A percentile compares a stretch with the other conserved stretches of the same genome.
phyloP scores from a whole-genome alignment of 2,888 invertebrate genomes.

The Isoperla grammatica region DNA sequence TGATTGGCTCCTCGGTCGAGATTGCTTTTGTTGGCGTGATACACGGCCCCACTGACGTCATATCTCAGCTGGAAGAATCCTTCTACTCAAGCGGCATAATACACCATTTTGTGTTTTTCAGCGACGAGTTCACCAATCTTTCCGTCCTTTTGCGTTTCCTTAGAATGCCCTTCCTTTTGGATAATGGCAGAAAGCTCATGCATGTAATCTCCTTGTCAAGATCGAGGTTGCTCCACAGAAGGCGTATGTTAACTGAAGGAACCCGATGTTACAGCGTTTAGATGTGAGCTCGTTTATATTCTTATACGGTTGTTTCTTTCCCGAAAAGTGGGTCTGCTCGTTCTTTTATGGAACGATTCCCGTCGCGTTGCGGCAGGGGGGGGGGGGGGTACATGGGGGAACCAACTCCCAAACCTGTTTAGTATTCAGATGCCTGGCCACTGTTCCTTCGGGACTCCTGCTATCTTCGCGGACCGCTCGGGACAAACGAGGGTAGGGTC shows the following conservation, averaged over 20 bases:
- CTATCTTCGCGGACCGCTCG: constrained; percentile 16
- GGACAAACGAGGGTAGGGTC: constrained; percentile 23
- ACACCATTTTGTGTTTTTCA: neutral
- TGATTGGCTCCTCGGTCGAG: neutral
- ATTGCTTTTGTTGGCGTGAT: neutral
- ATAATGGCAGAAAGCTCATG: neutral
- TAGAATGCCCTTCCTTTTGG: neutral
- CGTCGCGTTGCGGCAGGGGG: neutral
- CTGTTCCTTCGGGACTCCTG: neutral
- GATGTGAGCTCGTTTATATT: constrained; percentile 13
- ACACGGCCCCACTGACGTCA: no score
- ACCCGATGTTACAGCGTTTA: neutral
- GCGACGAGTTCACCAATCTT: neutral
- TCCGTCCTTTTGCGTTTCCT: neutral
- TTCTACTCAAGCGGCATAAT: neutral
- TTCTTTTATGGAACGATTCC: neutral
- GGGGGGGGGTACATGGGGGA: no score
- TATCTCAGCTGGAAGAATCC: no score
- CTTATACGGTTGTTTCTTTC: constrained; percentile 1
- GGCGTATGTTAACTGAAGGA: neutral
- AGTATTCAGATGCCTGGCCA: constrained; percentile 10
- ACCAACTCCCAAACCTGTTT: neutral
- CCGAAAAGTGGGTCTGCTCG: neutral
- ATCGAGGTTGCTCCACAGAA: neutral
- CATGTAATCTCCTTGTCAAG: no score